Conservation (phyloP, 2,113 vertebrate genomes). For the Oryzias javanicus region DNA sequence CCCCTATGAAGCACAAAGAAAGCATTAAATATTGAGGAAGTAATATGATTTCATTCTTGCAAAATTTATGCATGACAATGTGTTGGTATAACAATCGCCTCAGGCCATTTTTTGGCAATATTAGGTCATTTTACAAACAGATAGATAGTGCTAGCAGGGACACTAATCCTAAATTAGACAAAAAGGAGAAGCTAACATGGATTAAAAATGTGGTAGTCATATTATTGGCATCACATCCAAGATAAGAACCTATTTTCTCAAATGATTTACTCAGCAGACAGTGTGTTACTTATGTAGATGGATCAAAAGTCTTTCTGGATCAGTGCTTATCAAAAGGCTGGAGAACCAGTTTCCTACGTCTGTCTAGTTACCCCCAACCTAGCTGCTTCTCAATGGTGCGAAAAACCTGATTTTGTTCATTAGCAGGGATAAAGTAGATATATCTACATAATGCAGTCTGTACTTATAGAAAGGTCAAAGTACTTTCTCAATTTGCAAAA, state of each 20-base stretch:
- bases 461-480: too few relatives aligned
- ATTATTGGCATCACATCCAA: background rate
- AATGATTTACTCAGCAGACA: slow-evolving; percentile 17
- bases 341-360: too few relatives aligned
- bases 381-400: too few relatives aligned
- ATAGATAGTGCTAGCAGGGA: slow-evolving; percentile 14
- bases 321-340: background rate
- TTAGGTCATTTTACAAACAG: slow-evolving; percentile 17
- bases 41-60: slow-evolving; percentile 57
- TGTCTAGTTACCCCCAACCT: too few relatives aligned
- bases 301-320: slow-evolving; percentile 3
- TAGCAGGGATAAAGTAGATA: too few relatives aligned
- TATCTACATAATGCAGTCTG: too few relatives aligned
- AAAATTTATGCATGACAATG: slow-evolving; percentile 50
- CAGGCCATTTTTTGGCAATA: slow-evolving; percentile 16
- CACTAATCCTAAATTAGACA: slow-evolving; percentile 15
- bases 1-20: slow-evolving; percentile 46
- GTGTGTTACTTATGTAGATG: slow-evolving; percentile 13
- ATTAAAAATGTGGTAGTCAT: background rate
- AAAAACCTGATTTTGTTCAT: too few relatives aligned
- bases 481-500: too few relatives aligned
- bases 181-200: background rate
- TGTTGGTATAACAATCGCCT: slow-evolving; percentile 32
- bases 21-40: slow-evolving; percentile 62
- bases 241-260: slow-evolving; percentile 1